Base-by-base conservation (phyloP, 1,140 invertebrate genomes). In the Penaeus chinensis region DNA sequence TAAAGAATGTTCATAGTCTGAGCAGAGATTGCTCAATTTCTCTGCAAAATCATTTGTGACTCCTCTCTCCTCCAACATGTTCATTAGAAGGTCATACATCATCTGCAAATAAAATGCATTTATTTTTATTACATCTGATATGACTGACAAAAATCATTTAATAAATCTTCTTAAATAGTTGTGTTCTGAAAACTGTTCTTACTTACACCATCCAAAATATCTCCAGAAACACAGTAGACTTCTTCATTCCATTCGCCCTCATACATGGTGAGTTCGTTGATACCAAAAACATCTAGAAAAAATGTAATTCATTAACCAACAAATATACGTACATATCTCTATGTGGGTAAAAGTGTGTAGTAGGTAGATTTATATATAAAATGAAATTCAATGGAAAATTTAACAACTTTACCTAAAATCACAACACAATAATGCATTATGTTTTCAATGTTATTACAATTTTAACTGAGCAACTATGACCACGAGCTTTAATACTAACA, bases 1-100 rank as follows among this genome's bases (percentile, higher is more conserved):
- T 2, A 96, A 95, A 5, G 94, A 93, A 91, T 98, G 97, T 92
- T 99, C 98, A 91, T 98, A 98, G 22, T 94, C 94, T 3, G 98
- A 98, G 91, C 96, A 96, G 89, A 97, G 95, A 71, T 96, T 95
- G 0, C 96, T 94, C 1, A 99, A 91, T 92, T 98, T 96, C 84
- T 97, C 95, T 18, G 95, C 96, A 93, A 99, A 98, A 89, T 98
- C 96, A 92, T 98, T 97, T 87, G 95, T 95, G 85, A 99, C 94
- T 54, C 97, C 97, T 91, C 98, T 97, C 91, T 99, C 97, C 92
- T 98, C 97, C 80, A 99, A 93, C 86, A 97, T 94, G 91, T 98
- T 98, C 96, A 99, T 97, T 69, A 99, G 93, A 32, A 98, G 93
- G 92, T 99, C 98, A 91, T 99, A 99, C 42, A 99, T 93, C 91